Evolutionary conservation across 2,113 vertebrate species (phyloP), one percentile per base, ranked within the genome.

Genomic region (Passer montanus): DNA sequence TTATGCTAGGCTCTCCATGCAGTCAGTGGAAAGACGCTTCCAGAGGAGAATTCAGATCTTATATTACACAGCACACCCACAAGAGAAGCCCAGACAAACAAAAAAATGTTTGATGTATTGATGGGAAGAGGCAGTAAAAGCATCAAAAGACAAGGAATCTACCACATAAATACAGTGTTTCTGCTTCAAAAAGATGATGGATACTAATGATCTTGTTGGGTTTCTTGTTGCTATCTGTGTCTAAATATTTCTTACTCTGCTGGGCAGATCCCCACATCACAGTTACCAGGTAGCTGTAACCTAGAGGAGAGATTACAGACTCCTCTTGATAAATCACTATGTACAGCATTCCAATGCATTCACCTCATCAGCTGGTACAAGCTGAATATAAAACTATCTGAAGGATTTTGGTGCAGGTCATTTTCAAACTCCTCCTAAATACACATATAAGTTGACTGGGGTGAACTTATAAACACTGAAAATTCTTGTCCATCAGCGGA

Each of bases 321-420:
- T 89, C 2, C 0, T 89, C 74, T 68, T 79, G 53, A 76, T 90
- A 87, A 94, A 94, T 94, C 80, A 84, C 52, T 64, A 69, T 26
- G 24, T 70, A 74, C 53, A 81, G 41, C 78, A 73, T 94, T 87
- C 70, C 74, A 72, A 47, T 26, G 14, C 13, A 49, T 78, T 85
- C 78, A 79, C 69, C 35, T 93, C 81, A 91, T 85, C 90, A 91
- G 31, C 66, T 91, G 74, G 77, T 93, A 82, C 84, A 84, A 85
- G 23, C 41, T 52, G 52, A 64, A 52, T 66, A 59, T 72, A 85
- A 93, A 90, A 37, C 19, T 60, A 55, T 79, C 52, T 56, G 52
- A 75, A 82, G 66, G 52, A 64, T 76, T 87, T 84, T 89, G 49
- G 11, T 83, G 30, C 27, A 41, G 31, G 30, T 78, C 19, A 18